These are phyloP conservation scores for Ommatoiulus sabulosus DNA, from an alignment of 2,888 invertebrate genomes.

Conservation along the genomic window DNA sequence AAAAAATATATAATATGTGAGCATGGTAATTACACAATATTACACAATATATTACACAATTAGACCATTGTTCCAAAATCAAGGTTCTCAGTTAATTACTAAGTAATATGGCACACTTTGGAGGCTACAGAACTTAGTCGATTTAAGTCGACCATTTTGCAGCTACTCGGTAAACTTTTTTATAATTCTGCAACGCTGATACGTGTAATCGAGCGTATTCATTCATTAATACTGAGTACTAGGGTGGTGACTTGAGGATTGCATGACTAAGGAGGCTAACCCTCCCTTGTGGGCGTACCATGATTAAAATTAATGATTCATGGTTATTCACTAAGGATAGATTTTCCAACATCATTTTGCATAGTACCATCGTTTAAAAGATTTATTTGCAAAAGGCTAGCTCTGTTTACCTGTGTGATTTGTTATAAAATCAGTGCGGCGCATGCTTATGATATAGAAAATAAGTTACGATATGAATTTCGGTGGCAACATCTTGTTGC, in stretches of 20 bases:
- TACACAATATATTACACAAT: no score
- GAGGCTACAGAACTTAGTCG: no score
- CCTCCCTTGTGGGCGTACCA: background rate
- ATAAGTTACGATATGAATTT: no score
- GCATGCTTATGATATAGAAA: no score
- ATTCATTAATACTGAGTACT: background rate
- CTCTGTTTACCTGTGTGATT: background rate
- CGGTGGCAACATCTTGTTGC: no score
- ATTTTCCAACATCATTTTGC: background rate
- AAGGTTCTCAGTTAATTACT: background rate
- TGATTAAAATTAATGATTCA: slow-evolving; percentile 20
- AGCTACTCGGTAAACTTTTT: background rate
- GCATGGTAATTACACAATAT: no score
- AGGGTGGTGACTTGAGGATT: slow-evolving; percentile 13
- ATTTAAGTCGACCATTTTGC: background rate
- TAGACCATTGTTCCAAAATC: no score
- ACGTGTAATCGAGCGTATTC: background rate
- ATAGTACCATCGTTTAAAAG: background rate
- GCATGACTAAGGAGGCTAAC: background rate
- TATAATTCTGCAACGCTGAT: no score
- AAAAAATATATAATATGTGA: no score
- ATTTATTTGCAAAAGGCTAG: background rate
- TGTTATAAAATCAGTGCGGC: no score
- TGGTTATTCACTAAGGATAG: background rate
- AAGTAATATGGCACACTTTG: background rate